Percentiles rank a stretch among this genome's conserved stretches.
Conservation (phyloP, 92 coral and sea anemone species). For the Umimayanthus chanpuru region DNA sequence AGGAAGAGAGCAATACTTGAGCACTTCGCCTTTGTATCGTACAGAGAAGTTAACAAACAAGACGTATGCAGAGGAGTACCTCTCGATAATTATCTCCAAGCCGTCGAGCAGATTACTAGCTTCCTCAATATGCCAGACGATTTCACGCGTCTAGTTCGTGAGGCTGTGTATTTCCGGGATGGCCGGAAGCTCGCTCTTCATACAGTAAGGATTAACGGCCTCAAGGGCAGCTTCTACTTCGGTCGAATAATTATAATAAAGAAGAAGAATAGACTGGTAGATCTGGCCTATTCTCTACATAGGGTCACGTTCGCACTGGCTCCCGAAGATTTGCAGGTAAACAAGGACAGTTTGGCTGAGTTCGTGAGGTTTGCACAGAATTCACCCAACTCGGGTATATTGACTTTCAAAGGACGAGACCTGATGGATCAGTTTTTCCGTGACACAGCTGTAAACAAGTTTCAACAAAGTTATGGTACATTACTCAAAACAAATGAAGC, state of each 20-base stretch:
- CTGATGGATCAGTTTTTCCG: neutral
- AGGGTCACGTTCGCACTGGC: conserved; percentile 7
- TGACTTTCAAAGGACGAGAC: neutral
- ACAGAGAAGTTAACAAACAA: neutral
- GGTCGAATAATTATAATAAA: conserved; percentile 24
- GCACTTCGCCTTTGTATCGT: conserved; percentile 4
- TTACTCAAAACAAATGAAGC: neutral
- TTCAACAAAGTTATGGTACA: neutral
- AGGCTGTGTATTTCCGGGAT: conserved; percentile 21
- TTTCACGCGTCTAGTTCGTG: neutral
- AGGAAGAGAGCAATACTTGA: conserved; percentile 2
- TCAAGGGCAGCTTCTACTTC: neutral
- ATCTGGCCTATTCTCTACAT: conserved; percentile 15
- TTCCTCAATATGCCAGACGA: conserved; percentile 18
- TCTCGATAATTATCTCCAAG: neutral
- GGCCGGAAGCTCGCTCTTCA: neutral
- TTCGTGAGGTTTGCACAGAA: neutral
- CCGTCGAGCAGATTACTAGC: neutral
- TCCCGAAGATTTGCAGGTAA: neutral
- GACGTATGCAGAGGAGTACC: neutral
- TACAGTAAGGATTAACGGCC: neutral
- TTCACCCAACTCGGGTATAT: neutral
- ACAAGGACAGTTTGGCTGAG: neutral
- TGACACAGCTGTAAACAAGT: neutral
- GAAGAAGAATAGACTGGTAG: conserved; percentile 15